Base-by-base conservation (phyloP, 35 echinoderm and acorn worm species). In the Lytechinus variegatus region DNA sequence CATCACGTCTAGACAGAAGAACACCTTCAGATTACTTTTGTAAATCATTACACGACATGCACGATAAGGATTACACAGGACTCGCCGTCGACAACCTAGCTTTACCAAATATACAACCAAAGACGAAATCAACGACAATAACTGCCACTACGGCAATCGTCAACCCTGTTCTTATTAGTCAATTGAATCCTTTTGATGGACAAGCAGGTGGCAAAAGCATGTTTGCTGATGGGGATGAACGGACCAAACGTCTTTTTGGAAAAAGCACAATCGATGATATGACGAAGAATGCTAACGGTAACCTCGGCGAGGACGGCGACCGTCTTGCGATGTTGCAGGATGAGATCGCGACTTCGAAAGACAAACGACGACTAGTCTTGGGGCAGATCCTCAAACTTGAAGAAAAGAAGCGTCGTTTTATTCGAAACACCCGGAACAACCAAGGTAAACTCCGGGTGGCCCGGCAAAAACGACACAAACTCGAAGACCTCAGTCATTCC, bases 341-440 rank as follows among this genome's bases (percentile, higher is more conserved):
- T 13, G 88, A 54, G 29, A 90, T 90, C 88, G 52, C 52, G 88
- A 44, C 28, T 1, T 4, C 33, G 88, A 90, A 54, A 44, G 88
- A 90, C 9, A 90, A 52, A 12, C 88, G 88, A 90, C 28, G 88
- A 90, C 10, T 52, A 4, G 29, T 90, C 29, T 21, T 21, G 88
- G 88, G n/a, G 52, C 88, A 90, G 88, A 90, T 90, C 27, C 52
- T 44, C 29, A 90, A 90, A 54, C 88, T 90, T 0, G 88, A 90
- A 44, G 88, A 90, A 9, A 21, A 44, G 52, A 90, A 54, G 88
- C 88, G 88, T 13, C 88, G 88, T 13, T 90, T 90, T 7, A 90
- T 90, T 12, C 88, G 88, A 6, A 90, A 10, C 52, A 90, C 29
- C 27, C 88, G 28, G 14, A 28, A 14, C 29, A 90, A 90, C 21